Evolutionary conservation across 2,888 invertebrate species (phyloP), one percentile per base, ranked within the genome.

Genomic region (Eulithis prunata): DNA sequence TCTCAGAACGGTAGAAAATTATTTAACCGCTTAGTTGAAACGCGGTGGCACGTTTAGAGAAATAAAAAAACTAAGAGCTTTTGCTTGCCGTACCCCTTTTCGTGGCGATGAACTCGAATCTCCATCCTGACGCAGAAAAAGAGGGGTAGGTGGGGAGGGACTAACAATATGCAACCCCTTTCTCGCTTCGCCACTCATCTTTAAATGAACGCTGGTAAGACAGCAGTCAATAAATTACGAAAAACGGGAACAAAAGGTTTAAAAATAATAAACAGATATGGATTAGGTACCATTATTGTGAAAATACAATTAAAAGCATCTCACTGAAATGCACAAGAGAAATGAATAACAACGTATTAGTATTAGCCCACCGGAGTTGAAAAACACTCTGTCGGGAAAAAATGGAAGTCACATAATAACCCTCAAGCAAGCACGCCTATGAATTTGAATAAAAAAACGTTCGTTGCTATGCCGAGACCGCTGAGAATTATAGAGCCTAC

Each of bases 291-390:
- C 14, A 41, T 2, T 11, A 7, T 8, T 10, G 14, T 10, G 0
- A 49, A 10, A 21, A 2, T 47, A 14, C 2, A 49, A 49, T 21
- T 49, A 21, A 49, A 13, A 53, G 13, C 32, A 53, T 53, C 36
- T 1, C 13, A 36, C 43, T 43, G 28, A 28, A 52, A 43, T 28
- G 6, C 45, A 41, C 41, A 41, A 41, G 49, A 51, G 43, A 43
- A 56, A 56, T 56, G 47, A 56, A 49, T 55, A 55, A 47, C 14
- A 55, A 41, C 41, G 47, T 32, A 55, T 49, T 28, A 47, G 47
- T 32, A 55, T 49, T 28, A 47, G 38, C 55, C 55, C 56, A 56
- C 32, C 21, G 36, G 8, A 57, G 13, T 36, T 32, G 41, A 56
- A 56, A 51, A 62, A 32, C 57, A 57, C 46, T 46, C 28, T 21